Base-by-base conservation (phyloP, 2,888 invertebrate genomes). In the Troides aeacus region DNA sequence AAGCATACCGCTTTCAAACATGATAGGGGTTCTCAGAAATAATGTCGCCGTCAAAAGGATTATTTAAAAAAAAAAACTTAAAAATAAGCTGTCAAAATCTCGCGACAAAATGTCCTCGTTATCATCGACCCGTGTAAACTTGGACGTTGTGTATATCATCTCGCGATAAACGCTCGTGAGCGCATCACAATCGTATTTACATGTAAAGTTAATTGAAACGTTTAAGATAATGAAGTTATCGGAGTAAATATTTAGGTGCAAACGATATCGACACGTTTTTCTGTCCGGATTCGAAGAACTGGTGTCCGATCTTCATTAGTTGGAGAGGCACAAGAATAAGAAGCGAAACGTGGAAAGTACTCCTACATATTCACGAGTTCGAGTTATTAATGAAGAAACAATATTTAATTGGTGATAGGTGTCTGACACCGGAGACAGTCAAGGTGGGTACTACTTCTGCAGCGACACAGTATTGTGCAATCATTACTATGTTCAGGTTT, bases 101-200 rank as follows among this genome's bases (percentile, higher is more conserved):
- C 74, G 74, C 71, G 74, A 79, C 79, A 77, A 80, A 78, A 79
- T 77, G 73, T 72, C 74, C 64, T 70, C 74, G 79, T 86, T 87
- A 87, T 87, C 87, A 74, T 73, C 76, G 75, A 74, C 70, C 76
- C 81, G 80, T 81, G 85, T 83, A 77, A 71, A 63, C 58, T 74
- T 78, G 77, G 83, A 82, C 85, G 81, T 77, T 78, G 15, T 46
- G 15, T 46, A 77, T 76, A 76, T 75, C 79, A 76, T 79, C 81
- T 78, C 72, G 73, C 63, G 58, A 30, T 46, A 46, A 46, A 46
- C 7, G 15, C 15, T 46, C 46, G 10, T 15, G 8, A 8, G 46
- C 10, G 10, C 8, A 46, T 53, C n/a, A n/a, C 18, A 53, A 53
- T 53, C n/a, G n/a, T 6, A 53, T n/a, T n/a, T 7, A 18, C n/a